phyloP scores from a whole-genome alignment of 2,888 invertebrate genomes.

The Thecocarcelia acutangulata region DNA sequence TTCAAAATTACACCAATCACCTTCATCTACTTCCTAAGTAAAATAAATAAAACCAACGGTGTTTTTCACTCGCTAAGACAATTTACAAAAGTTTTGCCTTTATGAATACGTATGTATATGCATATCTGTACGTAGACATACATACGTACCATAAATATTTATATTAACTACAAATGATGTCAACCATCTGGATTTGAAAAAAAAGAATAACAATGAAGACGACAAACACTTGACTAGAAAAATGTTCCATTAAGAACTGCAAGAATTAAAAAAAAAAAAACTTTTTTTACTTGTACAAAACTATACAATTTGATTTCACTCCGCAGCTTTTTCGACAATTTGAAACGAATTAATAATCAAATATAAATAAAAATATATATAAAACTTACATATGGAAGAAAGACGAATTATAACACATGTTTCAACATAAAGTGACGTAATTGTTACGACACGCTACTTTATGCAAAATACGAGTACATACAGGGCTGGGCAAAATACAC shows the following conservation, averaged over 20 bases:
- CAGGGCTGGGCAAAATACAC: too few relatives aligned
- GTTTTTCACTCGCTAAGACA: conserved; percentile 52
- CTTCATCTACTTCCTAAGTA: too few relatives aligned
- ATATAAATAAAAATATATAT: background rate
- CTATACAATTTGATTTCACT: conserved; percentile 18
- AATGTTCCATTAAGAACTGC: conserved; percentile 44
- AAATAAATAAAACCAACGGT: too few relatives aligned
- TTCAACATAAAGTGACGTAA: conserved; percentile 32
- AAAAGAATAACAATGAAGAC: conserved; percentile 19
- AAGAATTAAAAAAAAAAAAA: conserved; percentile 19
- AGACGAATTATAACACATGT: conserved; percentile 6
- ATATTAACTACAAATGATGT: conserved; percentile 63
- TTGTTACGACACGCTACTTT: conserved; percentile 38
- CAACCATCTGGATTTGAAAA: conserved; percentile 62
- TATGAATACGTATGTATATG: too few relatives aligned
- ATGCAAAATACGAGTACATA: too few relatives aligned
- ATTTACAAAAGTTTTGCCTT: conserved; percentile 28
- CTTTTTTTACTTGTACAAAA: conserved; percentile 9
- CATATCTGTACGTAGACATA: too few relatives aligned
- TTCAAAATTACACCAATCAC: too few relatives aligned
- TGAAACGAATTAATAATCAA: background rate
- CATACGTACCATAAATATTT: conserved; percentile 61
- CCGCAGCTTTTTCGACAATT: conserved; percentile 2
- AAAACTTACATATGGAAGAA: conserved; percentile 43
- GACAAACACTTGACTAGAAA: conserved; percentile 35